A percentile compares a stretch with the other conserved stretches of the same genome.
Conservation (phyloP, 2,888 invertebrate genomes). For the Cordilura impudica region DNA sequence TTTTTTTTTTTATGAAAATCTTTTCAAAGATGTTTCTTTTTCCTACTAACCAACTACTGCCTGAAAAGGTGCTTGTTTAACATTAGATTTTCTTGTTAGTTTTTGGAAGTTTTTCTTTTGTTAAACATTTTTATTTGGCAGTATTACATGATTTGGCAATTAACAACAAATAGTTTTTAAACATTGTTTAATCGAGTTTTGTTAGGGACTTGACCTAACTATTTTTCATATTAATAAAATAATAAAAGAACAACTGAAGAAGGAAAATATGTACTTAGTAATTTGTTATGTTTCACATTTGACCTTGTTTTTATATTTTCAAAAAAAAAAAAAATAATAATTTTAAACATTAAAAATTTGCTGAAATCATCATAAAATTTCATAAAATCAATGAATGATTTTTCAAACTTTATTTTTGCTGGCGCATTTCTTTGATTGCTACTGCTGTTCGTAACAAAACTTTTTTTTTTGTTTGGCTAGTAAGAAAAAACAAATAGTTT, state of each 20-base stretch:
- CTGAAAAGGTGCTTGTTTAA: slow-evolving; percentile 46
- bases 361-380: neutral
- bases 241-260: too few relatives aligned
- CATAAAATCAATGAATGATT: neutral
- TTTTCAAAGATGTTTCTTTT: neutral
- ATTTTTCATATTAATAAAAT: neutral
- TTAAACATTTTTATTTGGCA: slow-evolving; percentile 60
- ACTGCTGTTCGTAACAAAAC: neutral
- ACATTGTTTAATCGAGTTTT: neutral
- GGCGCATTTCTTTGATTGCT: neutral
- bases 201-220: neutral
- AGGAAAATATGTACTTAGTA: neutral
- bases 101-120: neutral
- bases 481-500: neutral
- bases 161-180: slow-evolving; percentile 49
- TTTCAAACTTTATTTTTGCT: neutral
- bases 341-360: neutral
- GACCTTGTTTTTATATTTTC: neutral
- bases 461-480: neutral
- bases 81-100: slow-evolving; percentile 52
- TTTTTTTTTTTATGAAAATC: neutral
- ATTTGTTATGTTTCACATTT: neutral
- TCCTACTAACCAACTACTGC: neutral
- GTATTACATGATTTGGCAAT: slow-evolving; percentile 65
- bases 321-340: too few relatives aligned